phyloP scores from a whole-genome alignment of 1,140 invertebrate genomes.

The Leptinotarsa lineolata region DNA sequence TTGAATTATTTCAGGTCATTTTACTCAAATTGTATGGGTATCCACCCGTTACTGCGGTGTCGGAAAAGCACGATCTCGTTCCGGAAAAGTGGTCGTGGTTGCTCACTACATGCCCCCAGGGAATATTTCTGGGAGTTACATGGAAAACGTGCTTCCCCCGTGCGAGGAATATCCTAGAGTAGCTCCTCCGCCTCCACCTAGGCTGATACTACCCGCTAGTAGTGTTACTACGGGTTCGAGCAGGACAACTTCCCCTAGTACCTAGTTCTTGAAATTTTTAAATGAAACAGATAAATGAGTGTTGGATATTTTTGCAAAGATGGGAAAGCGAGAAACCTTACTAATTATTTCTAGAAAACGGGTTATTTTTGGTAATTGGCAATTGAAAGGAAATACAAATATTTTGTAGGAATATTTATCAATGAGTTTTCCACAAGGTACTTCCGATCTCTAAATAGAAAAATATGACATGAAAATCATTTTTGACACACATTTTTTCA shows the following conservation, averaged over 20 bases:
- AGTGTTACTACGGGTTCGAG: slow-evolving; percentile 23
- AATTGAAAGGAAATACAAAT: too few species aligned
- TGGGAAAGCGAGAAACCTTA: too few species aligned
- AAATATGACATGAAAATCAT: too few species aligned
- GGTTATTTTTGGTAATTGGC: too few species aligned
- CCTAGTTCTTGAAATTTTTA: slow-evolving; percentile 7
- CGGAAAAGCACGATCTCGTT: slow-evolving; percentile 75
- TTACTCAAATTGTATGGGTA: slow-evolving; percentile 90
- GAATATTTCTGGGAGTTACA: slow-evolving; percentile 76
- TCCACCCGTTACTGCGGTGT: slow-evolving; percentile 78
- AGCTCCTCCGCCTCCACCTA: neutral
- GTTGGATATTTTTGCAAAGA: too few species aligned
- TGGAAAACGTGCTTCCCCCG: slow-evolving; percentile 76
- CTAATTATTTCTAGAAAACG: too few species aligned
- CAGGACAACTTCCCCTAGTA: slow-evolving; percentile 25
- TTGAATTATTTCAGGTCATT: slow-evolving; percentile 69
- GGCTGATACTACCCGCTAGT: neutral
- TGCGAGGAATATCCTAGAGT: slow-evolving; percentile 39
- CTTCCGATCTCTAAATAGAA: too few species aligned
- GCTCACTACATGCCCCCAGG: slow-evolving; percentile 80
- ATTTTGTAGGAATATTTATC: too few species aligned
- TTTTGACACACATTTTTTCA: too few species aligned
- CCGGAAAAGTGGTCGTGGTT: slow-evolving; percentile 78
- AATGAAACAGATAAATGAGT: too few species aligned
- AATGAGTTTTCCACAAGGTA: too few species aligned